phyloP scores from a whole-genome alignment of 2,113 vertebrate genomes.

The Thalassarche chlororhynchos region DNA sequence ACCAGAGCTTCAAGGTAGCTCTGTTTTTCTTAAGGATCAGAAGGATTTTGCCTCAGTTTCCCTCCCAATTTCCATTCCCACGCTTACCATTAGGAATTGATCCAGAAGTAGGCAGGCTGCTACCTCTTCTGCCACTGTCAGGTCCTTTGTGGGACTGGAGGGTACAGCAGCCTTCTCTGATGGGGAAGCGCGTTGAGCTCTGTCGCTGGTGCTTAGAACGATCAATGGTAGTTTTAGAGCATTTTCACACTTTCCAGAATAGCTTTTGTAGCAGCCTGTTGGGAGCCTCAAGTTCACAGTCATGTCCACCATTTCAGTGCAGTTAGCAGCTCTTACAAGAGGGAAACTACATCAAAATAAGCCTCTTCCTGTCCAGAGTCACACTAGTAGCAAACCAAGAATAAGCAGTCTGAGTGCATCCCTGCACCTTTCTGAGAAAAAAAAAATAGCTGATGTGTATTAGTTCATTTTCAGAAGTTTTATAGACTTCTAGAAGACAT shows the following conservation, averaged over 20 bases:
- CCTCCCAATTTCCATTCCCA: background rate
- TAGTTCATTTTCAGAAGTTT: background rate
- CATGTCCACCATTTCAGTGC: background rate
- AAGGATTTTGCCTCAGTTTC: background rate
- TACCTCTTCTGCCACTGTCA: background rate
- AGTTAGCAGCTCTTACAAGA: background rate
- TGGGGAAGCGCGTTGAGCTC: background rate
- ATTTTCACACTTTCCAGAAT: background rate
- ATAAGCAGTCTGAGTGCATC: background rate
- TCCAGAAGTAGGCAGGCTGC: background rate
- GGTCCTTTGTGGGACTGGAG: background rate
- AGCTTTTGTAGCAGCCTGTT: background rate
- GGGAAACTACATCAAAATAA: background rate
- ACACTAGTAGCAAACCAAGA: background rate
- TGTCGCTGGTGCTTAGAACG: background rate
- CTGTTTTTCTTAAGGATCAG: background rate
- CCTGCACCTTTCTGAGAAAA: background rate
- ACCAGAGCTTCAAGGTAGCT: background rate
- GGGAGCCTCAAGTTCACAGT: background rate
- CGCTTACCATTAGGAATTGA: background rate
- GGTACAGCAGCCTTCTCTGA: background rate
- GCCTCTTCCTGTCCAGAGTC: background rate
- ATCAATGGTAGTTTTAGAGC: background rate
- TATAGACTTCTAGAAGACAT: background rate
- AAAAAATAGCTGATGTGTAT: background rate